Base-by-base conservation (phyloP, 2,113 vertebrate genomes). In the Saguinus imperator region DNA sequence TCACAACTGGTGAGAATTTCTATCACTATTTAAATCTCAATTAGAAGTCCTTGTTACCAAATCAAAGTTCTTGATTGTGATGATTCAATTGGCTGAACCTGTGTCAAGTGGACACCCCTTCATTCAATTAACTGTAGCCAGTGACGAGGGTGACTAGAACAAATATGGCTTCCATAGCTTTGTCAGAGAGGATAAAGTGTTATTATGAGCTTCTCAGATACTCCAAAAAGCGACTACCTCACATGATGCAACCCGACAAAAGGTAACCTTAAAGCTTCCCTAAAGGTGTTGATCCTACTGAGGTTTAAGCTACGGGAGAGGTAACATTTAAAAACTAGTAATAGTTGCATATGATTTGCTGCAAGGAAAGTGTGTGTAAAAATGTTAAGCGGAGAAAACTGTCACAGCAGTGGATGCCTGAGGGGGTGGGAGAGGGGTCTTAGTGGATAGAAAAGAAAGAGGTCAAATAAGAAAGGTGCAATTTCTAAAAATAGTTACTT, bases 401-500 rank as follows among this genome's bases (percentile, higher is more conserved):
- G 27, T 50, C 37, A 75, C 64, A 61, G 18, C 6, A 57, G 4
- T 27, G 76, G 18, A 11, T 70, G 1, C 72, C 94, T 79, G 50
- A 75, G 16, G 57, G 17, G 68, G 2, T 64, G 43, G 29, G 43
- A 96, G 52, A 88, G 27, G 32, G 70, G 5, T 72, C 70, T 64
- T 20, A 76, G 14, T 73, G 25, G 11, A 32, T 58, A 18, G 43
- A 61, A 66, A 84, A 76, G 61, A 80, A 72, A 84, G 23, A 77
- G 43, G 29, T 79, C 27, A 64, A 72, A 76, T 35, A 50, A 90
- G 3, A 6, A 92, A 84, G 10, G 16, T 40, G 29, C 61, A 4
- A 87, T 92, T 79, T 87, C 77, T 91, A 88, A 96, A 93, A 76
- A 82, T 58, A 91, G 9, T 6, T 72, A 50, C 92, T 73, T 88